Evolutionary conservation across 1,140 invertebrate genomes (phyloP), one percentile per base, ranked within the genome.

Genomic region (Anastrepha obliqua): DNA sequence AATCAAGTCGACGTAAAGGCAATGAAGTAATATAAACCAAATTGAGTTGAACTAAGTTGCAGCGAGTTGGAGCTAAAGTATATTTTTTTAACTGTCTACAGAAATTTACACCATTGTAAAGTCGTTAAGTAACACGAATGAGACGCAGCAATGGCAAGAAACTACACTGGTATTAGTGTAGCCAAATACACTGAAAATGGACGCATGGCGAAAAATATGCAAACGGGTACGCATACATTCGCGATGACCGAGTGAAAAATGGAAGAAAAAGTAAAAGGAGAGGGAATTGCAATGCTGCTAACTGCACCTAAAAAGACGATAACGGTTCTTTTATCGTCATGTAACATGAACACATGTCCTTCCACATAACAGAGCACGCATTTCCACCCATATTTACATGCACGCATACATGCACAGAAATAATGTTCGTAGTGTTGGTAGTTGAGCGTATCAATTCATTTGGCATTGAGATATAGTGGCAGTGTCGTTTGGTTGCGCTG

Each of bases 111-210:
- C 42, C 17, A 74, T 44, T 74, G 67, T n/a, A 74, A 74, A 74
- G 67, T 74, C 67, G 67, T 74, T 74, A 74, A 74, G 67, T 44
- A 13, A 74, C 67, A 74, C 44, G 29, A 11, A 29, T n/a, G 29
- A 42, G 20, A 3, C 13, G 8, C 29, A 9, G 65, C 29, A 13
- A 3, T 4, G 2, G 65, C 29, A 67, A 42, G 29, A 67, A 67
- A 7, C n/a, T 67, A 15, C 29, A 67, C 15, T 15, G 39, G 15
- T 47, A 15, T 47, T 15, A 17, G 15, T 7, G 15, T 15, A 7
- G n/a, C 9, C 13, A 44, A 8, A 11, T 11, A 55, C 2, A 55
- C 1, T 55, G 51, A 8, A 55, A 55, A 11, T 8, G 51, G 6
- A 55, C 11, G 6, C 11, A 55, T 55, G 11, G 60, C 2, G 2